phyloP scores from a whole-genome alignment of 1,140 invertebrate genomes.

The Drosophila takahashii region DNA sequence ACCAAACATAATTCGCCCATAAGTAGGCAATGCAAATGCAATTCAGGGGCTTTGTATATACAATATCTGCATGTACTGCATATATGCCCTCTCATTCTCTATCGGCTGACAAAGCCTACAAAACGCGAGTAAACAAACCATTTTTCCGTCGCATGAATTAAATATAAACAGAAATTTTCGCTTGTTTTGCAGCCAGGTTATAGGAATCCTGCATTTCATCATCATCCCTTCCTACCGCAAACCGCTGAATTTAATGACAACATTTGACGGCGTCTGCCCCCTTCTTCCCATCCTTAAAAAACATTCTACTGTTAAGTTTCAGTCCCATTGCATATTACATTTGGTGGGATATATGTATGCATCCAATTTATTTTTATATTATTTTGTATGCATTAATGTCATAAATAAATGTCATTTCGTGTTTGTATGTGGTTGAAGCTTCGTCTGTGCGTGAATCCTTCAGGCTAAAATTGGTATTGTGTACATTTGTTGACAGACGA shows the following conservation, averaged over 20 bases:
- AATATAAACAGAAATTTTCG: conserved; percentile 75
- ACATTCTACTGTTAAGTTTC: conserved; percentile 7
- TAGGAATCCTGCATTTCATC: neutral
- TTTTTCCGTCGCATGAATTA: conserved; percentile 58
- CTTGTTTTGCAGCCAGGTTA: conserved; percentile 61
- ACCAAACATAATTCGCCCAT: conserved; percentile 21
- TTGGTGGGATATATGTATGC: conserved; percentile 40
- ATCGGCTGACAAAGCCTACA: neutral
- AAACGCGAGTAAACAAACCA: conserved; percentile 36
- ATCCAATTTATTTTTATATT: conserved; percentile 47
- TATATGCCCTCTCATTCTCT: conserved; percentile 1
- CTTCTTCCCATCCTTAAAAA: neutral
- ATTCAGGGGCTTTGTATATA: conserved; percentile 7
- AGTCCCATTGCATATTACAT: conserved; percentile 42
- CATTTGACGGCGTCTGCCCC: conserved; percentile 43
- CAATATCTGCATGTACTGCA: neutral
- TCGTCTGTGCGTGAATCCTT: conserved; percentile 49
- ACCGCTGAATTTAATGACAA: conserved; percentile 64
- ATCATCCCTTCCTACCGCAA: neutral
- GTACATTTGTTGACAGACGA: conserved; percentile 5
- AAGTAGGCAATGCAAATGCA: conserved; percentile 59
- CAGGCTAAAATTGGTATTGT: conserved; percentile 43
- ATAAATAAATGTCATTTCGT: conserved; percentile 43
- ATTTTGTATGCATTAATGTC: conserved; percentile 51
- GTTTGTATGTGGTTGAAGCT: conserved; percentile 6